Evolutionary conservation across 2,888 invertebrate species (phyloP).

Genomic region (Cyrtodaria siliqua): DNA sequence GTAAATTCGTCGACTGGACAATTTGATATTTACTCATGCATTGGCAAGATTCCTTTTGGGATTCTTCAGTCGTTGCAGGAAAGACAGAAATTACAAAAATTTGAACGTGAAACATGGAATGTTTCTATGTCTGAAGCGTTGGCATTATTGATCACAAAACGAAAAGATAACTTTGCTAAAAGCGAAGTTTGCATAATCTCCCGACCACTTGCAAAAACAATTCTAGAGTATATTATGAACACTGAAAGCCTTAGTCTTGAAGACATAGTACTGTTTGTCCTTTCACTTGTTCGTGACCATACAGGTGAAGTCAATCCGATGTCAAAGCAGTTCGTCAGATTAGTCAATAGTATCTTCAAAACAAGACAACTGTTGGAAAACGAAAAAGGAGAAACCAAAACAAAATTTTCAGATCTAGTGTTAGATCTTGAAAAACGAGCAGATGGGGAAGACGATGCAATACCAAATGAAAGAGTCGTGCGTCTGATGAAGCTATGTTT

Average conservation of each 20-base stretch:
- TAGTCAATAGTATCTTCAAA: slow-evolving; percentile 44
- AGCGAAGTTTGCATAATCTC: slow-evolving; percentile 35
- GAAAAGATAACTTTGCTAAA: neutral
- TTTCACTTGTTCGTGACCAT: slow-evolving; percentile 19
- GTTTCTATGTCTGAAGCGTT: slow-evolving; percentile 24
- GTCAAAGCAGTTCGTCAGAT: slow-evolving; percentile 41
- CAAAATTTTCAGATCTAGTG: slow-evolving; percentile 71
- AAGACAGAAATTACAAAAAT: neutral
- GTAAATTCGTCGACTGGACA: neutral
- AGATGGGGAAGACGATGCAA: slow-evolving; percentile 54
- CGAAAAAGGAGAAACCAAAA: slow-evolving; percentile 34
- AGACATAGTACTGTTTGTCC: slow-evolving; percentile 24
- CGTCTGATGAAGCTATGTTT: slow-evolving; percentile 63
- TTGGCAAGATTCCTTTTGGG: slow-evolving; percentile 15
- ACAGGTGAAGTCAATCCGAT: slow-evolving; percentile 24
- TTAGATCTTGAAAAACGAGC: slow-evolving; percentile 53
- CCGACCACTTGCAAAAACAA: slow-evolving; percentile 30
- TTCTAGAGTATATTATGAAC: slow-evolving; percentile 16
- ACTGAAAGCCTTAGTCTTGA: slow-evolving; percentile 2
- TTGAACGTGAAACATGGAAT: slow-evolving; percentile 18
- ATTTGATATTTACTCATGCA: neutral
- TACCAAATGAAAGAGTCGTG: slow-evolving; percentile 43
- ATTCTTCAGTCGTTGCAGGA: slow-evolving; percentile 17
- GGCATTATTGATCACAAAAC: slow-evolving; percentile 17
- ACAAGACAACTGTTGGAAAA: slow-evolving; percentile 32